Conservation (phyloP, 2,113 vertebrate genomes). For the Heptranchias perlo region DNA sequence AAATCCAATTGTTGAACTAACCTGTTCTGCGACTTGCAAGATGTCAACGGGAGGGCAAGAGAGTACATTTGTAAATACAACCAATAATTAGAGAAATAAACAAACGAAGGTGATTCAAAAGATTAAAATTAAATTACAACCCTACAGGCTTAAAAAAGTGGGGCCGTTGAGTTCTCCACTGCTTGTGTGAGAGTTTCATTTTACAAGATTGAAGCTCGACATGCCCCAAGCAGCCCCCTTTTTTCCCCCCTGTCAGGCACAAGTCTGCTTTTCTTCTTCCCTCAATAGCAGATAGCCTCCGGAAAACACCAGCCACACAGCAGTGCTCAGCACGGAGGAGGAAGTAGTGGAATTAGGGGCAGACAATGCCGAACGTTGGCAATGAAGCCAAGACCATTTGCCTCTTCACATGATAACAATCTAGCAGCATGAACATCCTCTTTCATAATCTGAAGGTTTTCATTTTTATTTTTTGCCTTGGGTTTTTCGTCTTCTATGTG, state of each 20-base stretch:
- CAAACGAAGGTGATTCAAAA: neutral
- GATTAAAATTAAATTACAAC: conserved; percentile 13
- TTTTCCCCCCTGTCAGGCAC: neutral
- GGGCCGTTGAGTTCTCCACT: neutral
- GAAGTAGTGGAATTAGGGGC: conserved; percentile 5
- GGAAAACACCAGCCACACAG: conserved; percentile 34
- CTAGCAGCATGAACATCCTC: conserved; percentile 62
- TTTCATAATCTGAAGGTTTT: conserved; percentile 46
- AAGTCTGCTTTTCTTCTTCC: conserved; percentile 10
- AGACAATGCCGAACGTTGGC: conserved; percentile 41
- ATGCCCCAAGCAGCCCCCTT: neutral
- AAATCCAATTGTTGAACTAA: conserved; percentile 26
- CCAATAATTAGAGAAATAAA: conserved; percentile 18
- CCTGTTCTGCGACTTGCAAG: neutral
- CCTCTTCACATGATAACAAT: conserved; percentile 51
- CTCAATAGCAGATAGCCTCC: conserved; percentile 17
- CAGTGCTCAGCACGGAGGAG: conserved; percentile 11
- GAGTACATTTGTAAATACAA: conserved; percentile 29
- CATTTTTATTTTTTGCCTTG: conserved; percentile 23
- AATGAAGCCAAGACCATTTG: conserved; percentile 47
- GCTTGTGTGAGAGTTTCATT: neutral
- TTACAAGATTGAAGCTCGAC: neutral
- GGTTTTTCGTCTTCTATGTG: conserved; percentile 2
- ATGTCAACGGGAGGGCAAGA: conserved; percentile 22
- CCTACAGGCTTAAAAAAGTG: neutral